Conservation (phyloP, 2,797 vertebrate species). For the Podarcis lilfordi region DNA sequence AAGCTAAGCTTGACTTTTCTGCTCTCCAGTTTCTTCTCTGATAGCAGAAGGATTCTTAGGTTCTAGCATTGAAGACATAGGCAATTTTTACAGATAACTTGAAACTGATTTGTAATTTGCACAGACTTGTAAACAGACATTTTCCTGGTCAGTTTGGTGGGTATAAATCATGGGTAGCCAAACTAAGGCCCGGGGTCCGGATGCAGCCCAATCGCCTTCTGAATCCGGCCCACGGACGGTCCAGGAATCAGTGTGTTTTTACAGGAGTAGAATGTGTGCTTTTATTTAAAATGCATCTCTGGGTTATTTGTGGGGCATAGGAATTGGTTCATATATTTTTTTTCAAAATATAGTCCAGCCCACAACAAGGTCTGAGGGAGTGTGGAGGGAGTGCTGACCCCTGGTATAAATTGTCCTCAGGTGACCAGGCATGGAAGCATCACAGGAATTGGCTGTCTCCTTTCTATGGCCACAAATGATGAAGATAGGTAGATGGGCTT, state of each 20-base stretch:
- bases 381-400: too few relatives aligned
- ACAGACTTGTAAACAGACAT: not conserved
- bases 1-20: slow-evolving; percentile 72
- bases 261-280: too few relatives aligned
- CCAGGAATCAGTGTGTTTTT: too few relatives aligned
- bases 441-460: not conserved
- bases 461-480: not conserved
- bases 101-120: not conserved
- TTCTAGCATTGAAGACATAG: not conserved
- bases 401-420: not conserved
- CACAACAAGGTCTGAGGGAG: too few relatives aligned
- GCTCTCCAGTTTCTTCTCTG: slow-evolving; percentile 54
- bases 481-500: not conserved
- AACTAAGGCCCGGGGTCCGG: too few relatives aligned
- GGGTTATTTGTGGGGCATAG: too few relatives aligned
- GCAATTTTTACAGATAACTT: not conserved
- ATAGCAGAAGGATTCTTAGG: slow-evolving; percentile 49
- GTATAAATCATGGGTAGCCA: not conserved
- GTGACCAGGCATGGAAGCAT: not conserved
- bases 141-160: not conserved
- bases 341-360: too few relatives aligned
- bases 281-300: too few relatives aligned
- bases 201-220: too few relatives aligned
- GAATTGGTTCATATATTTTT: too few relatives aligned
- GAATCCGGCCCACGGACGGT: too few relatives aligned